Evolutionary conservation across 2,113 vertebrate genomes (phyloP).

Genomic region (Dasyprocta punctata): DNA sequence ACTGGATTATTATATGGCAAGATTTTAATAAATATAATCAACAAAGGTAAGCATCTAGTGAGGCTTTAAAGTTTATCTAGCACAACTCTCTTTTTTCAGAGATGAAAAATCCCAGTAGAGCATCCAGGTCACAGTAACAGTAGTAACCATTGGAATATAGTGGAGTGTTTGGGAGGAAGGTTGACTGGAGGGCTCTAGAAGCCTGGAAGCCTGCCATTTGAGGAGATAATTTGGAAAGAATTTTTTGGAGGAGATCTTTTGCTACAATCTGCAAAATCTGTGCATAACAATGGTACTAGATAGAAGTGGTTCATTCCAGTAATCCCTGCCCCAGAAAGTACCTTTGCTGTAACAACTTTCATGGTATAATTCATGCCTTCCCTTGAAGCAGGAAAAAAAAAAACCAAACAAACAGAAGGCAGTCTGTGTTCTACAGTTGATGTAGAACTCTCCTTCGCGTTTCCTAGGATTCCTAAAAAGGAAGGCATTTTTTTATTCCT

Average conservation of each 20-base stretch:
- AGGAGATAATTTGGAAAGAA: background rate
- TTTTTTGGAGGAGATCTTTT: background rate
- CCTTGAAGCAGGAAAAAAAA: background rate
- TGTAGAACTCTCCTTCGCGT: background rate
- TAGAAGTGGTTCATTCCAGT: background rate
- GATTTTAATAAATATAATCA: background rate
- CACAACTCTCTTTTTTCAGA: background rate
- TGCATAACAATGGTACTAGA: background rate
- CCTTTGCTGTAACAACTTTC: background rate
- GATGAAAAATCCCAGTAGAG: background rate
- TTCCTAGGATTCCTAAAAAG: conserved; percentile 35
- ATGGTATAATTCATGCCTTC: background rate
- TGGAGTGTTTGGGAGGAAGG: background rate
- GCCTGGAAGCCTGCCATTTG: background rate
- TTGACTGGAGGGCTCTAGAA: background rate
- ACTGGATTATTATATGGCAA: background rate
- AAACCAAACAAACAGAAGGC: no score
- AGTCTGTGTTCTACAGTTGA: background rate
- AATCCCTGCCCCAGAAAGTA: background rate
- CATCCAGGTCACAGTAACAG: background rate
- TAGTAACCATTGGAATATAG: background rate
- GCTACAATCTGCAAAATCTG: background rate
- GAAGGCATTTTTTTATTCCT: conserved; percentile 21
- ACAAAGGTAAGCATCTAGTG: background rate
- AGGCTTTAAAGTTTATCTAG: background rate